These are phyloP conservation scores for Microdon myrmicae DNA, from an alignment of 2,888 invertebrate genomes.

Conservation along the genomic window DNA sequence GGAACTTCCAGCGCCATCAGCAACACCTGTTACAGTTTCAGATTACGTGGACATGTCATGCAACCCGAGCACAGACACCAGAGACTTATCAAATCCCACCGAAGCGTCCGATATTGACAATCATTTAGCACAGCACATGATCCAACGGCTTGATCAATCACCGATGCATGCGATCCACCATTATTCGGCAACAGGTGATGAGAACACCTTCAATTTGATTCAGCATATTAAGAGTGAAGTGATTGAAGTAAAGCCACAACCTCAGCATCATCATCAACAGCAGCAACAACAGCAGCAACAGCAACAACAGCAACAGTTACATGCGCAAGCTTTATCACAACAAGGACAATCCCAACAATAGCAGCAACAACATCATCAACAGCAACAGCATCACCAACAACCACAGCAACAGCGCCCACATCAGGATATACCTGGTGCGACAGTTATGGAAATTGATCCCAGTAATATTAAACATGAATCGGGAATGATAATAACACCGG, in stretches of 20 bases:
- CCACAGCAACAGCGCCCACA: constrained; percentile 59
- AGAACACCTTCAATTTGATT: constrained; percentile 65
- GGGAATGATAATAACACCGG: constrained; percentile 67
- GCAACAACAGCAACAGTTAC: constrained; percentile 54
- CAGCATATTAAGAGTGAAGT: constrained; percentile 67
- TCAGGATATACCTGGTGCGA: constrained; percentile 63
- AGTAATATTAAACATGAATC: constrained; percentile 67
- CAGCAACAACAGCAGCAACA: constrained; percentile 51
- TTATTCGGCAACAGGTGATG: constrained; percentile 62
- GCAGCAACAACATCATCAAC: constrained; percentile 60
- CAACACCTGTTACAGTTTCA: constrained; percentile 72
- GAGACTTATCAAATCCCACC: constrained; percentile 74
- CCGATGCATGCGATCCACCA: constrained; percentile 67
- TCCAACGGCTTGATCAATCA: constrained; percentile 67
- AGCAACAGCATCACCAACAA: constrained; percentile 57
- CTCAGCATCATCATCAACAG: constrained; percentile 39
- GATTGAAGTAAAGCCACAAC: constrained; percentile 64
- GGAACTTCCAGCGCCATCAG: constrained; percentile 77
- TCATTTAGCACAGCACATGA: constrained; percentile 72
- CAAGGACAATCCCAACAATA: constrained; percentile 64
- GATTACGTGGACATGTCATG: constrained; percentile 67
- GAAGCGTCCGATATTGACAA: constrained; percentile 80
- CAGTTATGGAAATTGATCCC: constrained; percentile 67
- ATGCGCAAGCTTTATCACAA: too few species aligned
- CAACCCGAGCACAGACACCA: constrained; percentile 69